A percentile compares a stretch with the other conserved stretches of the same genome.
These are phyloP conservation scores for Temnothorax nylanderi DNA, from an alignment of 1,140 invertebrate species.

Conservation along the genomic window DNA sequence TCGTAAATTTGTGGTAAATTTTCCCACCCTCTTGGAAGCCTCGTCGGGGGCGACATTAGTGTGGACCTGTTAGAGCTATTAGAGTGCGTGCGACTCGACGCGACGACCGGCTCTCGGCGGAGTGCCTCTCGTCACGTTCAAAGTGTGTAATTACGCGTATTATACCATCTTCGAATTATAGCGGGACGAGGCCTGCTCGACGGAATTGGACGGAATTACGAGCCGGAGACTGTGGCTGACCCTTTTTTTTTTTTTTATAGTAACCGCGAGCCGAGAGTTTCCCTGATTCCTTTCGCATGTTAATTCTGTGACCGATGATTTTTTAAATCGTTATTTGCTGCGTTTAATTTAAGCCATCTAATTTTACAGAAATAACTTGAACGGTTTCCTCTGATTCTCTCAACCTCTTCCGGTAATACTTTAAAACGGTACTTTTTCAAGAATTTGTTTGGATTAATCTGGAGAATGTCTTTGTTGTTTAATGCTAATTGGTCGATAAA, in stretches of 20 bases:
- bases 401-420: neutral
- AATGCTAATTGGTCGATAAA: neutral
- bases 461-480: neutral
- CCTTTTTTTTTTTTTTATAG: neutral
- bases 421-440: neutral
- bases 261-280: neutral
- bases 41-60: neutral
- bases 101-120: neutral
- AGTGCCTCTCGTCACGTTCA: constrained; percentile 9
- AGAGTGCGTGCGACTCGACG: constrained; percentile 15
- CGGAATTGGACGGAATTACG: neutral
- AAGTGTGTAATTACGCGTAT: constrained; percentile 23
- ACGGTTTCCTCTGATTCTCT: neutral
- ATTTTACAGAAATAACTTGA: neutral
- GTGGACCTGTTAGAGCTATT: neutral
- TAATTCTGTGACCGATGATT: neutral
- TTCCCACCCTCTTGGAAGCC: neutral
- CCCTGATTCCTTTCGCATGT: neutral
- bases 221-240: neutral
- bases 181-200: neutral
- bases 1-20: neutral
- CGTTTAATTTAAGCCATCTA: neutral
- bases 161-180: constrained; percentile 8
- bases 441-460: neutral
- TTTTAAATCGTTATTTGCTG: neutral